These are phyloP conservation scores for Pseudochaenichthys georgianus DNA, from an alignment of 2,797 vertebrate genomes.

Conservation along the genomic window DNA sequence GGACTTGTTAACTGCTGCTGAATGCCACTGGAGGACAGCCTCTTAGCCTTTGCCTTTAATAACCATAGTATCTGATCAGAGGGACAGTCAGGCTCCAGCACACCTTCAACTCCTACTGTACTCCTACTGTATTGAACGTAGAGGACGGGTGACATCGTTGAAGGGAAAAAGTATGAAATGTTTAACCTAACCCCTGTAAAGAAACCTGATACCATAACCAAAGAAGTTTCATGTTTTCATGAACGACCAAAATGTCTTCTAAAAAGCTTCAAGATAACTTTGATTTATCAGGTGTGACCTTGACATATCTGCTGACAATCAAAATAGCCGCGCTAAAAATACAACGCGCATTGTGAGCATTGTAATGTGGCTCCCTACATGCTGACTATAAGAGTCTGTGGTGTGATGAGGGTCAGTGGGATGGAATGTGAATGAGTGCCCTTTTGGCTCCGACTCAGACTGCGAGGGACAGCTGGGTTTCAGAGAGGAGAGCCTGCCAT, in stretches of 20 bases:
- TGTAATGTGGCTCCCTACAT: constrained; percentile 27
- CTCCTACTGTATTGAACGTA: constrained; percentile 21
- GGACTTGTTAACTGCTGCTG: constrained; percentile 26
- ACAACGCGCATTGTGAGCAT: constrained; percentile 58
- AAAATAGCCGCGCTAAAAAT: constrained; percentile 65
- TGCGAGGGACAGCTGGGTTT: constrained; percentile 72
- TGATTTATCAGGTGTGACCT: constrained; percentile 26
- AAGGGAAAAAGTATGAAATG: not conserved
- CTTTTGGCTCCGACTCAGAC: constrained; percentile 65
- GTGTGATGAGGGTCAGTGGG: constrained; percentile 71
- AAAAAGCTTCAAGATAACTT: not conserved
- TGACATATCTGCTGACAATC: constrained; percentile 35
- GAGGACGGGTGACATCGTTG: constrained; percentile 4
- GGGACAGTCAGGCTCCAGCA: constrained; percentile 48
- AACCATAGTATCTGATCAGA: constrained; percentile 70
- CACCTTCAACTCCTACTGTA: constrained; percentile 28
- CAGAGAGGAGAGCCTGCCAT: constrained; percentile 19
- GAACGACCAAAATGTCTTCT: not conserved
- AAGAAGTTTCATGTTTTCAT: not conserved
- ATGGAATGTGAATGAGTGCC: constrained; percentile 76
- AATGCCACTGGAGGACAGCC: constrained; percentile 1
- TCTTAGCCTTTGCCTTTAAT: constrained; percentile 64
- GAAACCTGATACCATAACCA: constrained; percentile 9
- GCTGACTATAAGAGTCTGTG: constrained; percentile 52
- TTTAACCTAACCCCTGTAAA: not conserved